phyloP scores from a whole-genome alignment of 2,113 vertebrate species.

The Astatoreochromis straeleni region DNA sequence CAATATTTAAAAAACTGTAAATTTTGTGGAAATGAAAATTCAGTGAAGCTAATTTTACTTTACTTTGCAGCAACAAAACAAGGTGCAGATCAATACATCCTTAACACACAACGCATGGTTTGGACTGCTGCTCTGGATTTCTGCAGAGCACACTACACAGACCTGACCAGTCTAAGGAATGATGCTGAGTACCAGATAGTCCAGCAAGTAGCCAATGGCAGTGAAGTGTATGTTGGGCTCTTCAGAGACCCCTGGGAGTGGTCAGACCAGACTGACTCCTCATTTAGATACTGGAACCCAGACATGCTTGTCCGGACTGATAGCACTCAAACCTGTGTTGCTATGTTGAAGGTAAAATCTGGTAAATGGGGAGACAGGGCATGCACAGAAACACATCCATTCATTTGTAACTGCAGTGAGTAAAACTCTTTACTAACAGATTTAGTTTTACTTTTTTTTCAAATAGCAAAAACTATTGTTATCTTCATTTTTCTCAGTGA shows the following conservation, averaged over 20 bases:
- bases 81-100: no score
- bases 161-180: not conserved
- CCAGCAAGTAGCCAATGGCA: not conserved
- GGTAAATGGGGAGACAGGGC: not conserved
- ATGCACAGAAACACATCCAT: fast-evolving
- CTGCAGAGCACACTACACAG: not conserved
- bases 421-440: not conserved
- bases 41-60: no score
- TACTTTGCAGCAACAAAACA: fast-evolving
- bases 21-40: no score
- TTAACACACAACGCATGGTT: fast-evolving
- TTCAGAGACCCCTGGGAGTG: not conserved
- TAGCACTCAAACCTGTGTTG: fast-evolving
- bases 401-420: fast-evolving
- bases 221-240: fast-evolving
- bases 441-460: no score
- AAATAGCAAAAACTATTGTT: no score
- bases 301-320: fast-evolving
- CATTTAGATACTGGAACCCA: not conserved
- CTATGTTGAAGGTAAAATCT: fast-evolving
- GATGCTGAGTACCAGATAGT: not conserved
- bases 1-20: no score
- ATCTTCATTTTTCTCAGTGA: not conserved
- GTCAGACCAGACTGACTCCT: not conserved
- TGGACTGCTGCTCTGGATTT: not conserved